phyloP scores from a whole-genome alignment of 2,797 vertebrate genomes.

The Pipistrellus nathusii region DNA sequence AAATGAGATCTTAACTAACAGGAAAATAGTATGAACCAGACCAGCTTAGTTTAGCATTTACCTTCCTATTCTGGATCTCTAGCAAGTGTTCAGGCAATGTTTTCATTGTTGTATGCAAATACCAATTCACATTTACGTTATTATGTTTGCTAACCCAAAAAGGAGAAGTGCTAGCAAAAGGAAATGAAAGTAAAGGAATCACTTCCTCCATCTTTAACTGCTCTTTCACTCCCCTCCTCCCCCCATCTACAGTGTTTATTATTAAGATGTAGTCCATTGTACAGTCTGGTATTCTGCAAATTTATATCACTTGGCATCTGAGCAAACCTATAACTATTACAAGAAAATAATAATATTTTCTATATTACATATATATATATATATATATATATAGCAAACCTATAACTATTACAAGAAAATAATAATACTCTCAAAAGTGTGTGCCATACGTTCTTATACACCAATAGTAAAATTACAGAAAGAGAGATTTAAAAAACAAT shows the following conservation, averaged over 20 bases:
- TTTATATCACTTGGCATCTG: conserved; percentile 25
- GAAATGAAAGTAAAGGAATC: conserved; percentile 62
- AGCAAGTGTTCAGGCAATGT: neutral
- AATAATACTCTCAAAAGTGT: neutral
- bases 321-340: conserved; percentile 38
- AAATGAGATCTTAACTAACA: conserved; percentile 39
- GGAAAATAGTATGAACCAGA: conserved; percentile 13
- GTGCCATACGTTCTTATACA: neutral
- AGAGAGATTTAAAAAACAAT: no score
- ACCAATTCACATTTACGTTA: neutral
- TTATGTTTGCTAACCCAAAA: conserved; percentile 47
- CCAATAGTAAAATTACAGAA: no score
- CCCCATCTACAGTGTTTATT: conserved; percentile 3
- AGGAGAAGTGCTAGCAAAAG: conserved; percentile 52
- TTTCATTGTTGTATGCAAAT: conserved; percentile 14
- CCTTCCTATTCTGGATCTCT: neutral
- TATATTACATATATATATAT: no score
- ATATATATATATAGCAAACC: neutral
- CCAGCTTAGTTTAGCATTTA: conserved; percentile 31
- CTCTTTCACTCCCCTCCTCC: neutral
- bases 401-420: neutral
- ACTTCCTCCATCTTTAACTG: conserved; percentile 59
- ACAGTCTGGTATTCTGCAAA: neutral
- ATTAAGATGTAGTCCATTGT: neutral
- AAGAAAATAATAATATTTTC: conserved; percentile 5